phyloP scores from a whole-genome alignment of 2,888 invertebrate species.

The Lycophotia porphyrea region DNA sequence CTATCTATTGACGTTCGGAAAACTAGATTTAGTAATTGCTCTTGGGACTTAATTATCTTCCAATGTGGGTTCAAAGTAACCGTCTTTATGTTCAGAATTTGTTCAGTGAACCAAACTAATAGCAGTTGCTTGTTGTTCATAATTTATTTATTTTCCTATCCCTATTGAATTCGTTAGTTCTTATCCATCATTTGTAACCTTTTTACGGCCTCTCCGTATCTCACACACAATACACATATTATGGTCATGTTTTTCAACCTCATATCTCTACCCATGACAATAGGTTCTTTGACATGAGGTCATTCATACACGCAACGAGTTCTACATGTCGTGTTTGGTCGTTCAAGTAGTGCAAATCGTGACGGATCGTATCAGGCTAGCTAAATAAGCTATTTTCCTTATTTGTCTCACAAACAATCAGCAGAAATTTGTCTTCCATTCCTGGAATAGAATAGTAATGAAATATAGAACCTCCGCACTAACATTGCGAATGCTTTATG shows the following conservation, averaged over 20 bases:
- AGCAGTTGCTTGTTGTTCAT: conserved; percentile 6
- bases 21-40: conserved; percentile 1
- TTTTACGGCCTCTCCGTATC: conserved; percentile 37
- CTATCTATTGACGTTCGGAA: conserved; percentile 3
- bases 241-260: conserved; percentile 49
- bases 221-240: conserved; percentile 49
- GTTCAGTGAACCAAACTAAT: background rate
- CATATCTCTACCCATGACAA: conserved; percentile 50
- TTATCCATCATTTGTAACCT: conserved; percentile 37
- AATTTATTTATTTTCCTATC: background rate
- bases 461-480: background rate
- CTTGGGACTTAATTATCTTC: background rate
- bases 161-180: conserved; percentile 10
- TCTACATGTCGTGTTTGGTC: conserved; percentile 38
- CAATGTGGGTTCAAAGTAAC: background rate
- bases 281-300: conserved; percentile 56
- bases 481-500: too few species aligned
- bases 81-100: background rate
- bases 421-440: conserved; percentile 22
- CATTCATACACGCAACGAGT: conserved; percentile 31
- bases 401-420: conserved; percentile 19
- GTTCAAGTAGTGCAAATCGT: conserved; percentile 54
- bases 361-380: conserved; percentile 44
- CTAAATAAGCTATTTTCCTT: conserved; percentile 60
- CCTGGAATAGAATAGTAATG: background rate